Conservation (phyloP, 2,113 vertebrate species). For the Eurystomus gularis region DNA sequence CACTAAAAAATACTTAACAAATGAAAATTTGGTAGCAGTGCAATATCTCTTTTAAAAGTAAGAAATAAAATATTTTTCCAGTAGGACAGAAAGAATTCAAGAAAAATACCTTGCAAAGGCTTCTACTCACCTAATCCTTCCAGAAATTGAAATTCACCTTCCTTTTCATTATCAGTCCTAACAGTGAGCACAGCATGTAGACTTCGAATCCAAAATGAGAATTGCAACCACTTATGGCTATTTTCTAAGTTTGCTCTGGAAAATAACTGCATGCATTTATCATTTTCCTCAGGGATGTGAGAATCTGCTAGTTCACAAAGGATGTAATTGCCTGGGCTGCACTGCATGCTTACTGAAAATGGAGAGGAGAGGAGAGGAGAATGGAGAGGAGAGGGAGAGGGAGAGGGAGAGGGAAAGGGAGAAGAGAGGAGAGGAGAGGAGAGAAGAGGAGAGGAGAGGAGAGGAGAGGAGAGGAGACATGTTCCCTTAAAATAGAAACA, state of each 20-base stretch:
- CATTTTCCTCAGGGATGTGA: neutral
- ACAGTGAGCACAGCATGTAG: neutral
- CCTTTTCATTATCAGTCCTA: neutral
- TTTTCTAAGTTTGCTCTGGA: neutral
- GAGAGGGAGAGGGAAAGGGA: neutral
- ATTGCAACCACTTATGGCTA: accelerated
- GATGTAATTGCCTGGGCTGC: neutral
- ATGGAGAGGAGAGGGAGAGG: too few species aligned
- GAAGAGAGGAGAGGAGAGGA: neutral
- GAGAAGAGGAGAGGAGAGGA: neutral
- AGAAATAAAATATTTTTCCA: neutral
- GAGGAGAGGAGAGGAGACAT: too few species aligned
- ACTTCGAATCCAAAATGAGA: neutral
- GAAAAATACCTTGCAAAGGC: neutral
- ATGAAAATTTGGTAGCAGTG: neutral
- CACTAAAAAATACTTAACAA: neutral
- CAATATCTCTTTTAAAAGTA: neutral
- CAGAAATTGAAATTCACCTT: neutral
- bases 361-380: neutral
- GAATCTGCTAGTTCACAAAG: neutral
- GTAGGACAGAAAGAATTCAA: neutral
- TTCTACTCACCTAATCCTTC: neutral
- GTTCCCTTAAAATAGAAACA: neutral
- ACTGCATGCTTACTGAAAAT: neutral
- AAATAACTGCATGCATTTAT: neutral